Percentiles rank a stretch among this genome's conserved stretches.
These are phyloP conservation scores for Casuarius casuarius DNA, from an alignment of 2,113 vertebrate species.

Conservation along the genomic window DNA sequence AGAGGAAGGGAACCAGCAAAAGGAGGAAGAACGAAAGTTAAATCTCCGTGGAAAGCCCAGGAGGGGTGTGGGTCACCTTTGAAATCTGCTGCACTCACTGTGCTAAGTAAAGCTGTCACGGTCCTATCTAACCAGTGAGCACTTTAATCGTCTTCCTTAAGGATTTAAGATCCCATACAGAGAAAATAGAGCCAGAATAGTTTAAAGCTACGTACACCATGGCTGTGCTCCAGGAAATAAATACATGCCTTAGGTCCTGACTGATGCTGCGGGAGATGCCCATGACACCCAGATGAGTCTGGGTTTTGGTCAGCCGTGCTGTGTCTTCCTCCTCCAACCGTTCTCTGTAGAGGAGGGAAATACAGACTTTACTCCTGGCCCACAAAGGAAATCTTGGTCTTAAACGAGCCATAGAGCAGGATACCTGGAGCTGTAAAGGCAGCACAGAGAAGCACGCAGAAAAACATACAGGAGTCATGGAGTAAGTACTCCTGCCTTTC, in stretches of 20 bases:
- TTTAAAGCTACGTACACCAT: neutral
- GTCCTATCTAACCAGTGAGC: neutral
- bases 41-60: neutral
- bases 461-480: neutral
- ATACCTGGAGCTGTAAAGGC: neutral
- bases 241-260: neutral
- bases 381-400: neutral
- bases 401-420: rapidly evolving
- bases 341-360: neutral
- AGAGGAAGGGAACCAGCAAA: neutral
- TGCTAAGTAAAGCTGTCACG: rapidly evolving
- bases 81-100: neutral
- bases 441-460: neutral
- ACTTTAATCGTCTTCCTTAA: neutral
- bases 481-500: neutral
- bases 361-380: neutral
- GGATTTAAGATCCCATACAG: neutral
- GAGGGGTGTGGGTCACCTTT: neutral
- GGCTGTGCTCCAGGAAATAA: neutral
- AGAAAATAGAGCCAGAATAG: neutral
- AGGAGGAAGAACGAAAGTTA: neutral
- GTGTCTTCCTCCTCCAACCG: neutral
- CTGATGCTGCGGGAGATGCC: neutral
- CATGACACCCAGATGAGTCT: neutral
- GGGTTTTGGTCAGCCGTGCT: neutral